Evolutionary conservation across 2,888 invertebrate species (phyloP), one percentile per base, ranked within the genome.

Genomic region (Lasioglossum vierecki): DNA sequence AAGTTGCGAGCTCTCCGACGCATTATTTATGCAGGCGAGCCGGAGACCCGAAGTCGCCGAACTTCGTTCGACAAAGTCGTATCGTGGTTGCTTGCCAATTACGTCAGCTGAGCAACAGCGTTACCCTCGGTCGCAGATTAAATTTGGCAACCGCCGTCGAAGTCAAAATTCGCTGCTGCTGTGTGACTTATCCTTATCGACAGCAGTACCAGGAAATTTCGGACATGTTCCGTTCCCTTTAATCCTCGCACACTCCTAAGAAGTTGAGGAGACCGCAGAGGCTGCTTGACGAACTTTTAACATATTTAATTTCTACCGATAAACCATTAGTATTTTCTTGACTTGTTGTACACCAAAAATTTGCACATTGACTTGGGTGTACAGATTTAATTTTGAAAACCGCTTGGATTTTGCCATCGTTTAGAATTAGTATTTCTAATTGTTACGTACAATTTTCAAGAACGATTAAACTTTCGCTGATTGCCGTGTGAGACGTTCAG

Each of bases 11-110:
- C 82, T 82, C 82, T 82, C 80, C 81, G 30, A 57, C 79, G 83
- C 79, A 88, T 91, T 91, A 91, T 90, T 91, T 91, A 90, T 91
- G 86, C 82, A 86, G 73, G 79, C 84, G 83, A 73, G 78, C 77
- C 80, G 68, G 83, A 82, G 77, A 78, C 49, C 73, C 46, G 30
- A 80, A 80, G 79, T 84, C 79, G 79, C 68, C 78, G 66, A 90
- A 85, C 72, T 87, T 82, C 71, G n/a, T 75, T 80, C 75, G 78
- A 72, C 80, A 79, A 82, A 79, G 84, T 87, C 85, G 84, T 85
- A 78, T 87, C 83, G 79, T 39, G 71, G 80, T 85, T 87, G 81
- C 85, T 91, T 84, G 85, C 80, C 87, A 87, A 89, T 89, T 88
- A 88, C 81, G 86, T 79, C 78, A 80, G 82, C 63, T 83, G 68